Evolutionary conservation across 2,888 invertebrate species (phyloP), one percentile per base, ranked within the genome.

Genomic region (Agrotis exclamationis): DNA sequence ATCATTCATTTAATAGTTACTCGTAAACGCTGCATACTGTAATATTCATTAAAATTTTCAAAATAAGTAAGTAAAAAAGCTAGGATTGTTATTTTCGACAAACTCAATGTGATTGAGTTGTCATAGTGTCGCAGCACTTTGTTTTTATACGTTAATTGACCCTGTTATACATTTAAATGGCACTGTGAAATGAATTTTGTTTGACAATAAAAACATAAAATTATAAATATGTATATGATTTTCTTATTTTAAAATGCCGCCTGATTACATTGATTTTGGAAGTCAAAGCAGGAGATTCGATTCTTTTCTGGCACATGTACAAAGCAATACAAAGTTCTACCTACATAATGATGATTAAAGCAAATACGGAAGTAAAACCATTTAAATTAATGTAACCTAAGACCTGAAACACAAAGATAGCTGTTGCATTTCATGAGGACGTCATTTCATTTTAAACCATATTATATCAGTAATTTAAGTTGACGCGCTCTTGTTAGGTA

Each of bases 101-200:
- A 56, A 72, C 63, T 69, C 74, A 57, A 59, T 63, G 14, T 59
- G 18, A 56, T 63, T 75, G 63, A 72, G 53, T 53, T 57, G 47
- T 73, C 22, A 14, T 33, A 67, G 62, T 64, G 56, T 65, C 47
- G 47, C 62, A 74, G 66, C 56, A 68, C 57, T 63, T 60, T 66
- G 60, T 71, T 51, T 80, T 71, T 74, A 72, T 79, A 73, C 60
- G 64, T 70, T 83, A 85, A 83, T 83, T 83, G 81, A 80, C 83
- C 83, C 79, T 82, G 80, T 83, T 73, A 66, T 65, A 79, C 76
- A 74, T 57, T 57, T 74, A 71, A 69, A 80, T 81, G 75, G 81
- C 82, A 79, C 74, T 66, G 70, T 74, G 58, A 78, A 75, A 71
- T 71, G 70, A 70, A 68, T 74, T 76, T 71, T 81, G 75, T 79